Evolutionary conservation across 1,140 invertebrate genomes (phyloP).

Genomic region (Drosophila repleta): DNA sequence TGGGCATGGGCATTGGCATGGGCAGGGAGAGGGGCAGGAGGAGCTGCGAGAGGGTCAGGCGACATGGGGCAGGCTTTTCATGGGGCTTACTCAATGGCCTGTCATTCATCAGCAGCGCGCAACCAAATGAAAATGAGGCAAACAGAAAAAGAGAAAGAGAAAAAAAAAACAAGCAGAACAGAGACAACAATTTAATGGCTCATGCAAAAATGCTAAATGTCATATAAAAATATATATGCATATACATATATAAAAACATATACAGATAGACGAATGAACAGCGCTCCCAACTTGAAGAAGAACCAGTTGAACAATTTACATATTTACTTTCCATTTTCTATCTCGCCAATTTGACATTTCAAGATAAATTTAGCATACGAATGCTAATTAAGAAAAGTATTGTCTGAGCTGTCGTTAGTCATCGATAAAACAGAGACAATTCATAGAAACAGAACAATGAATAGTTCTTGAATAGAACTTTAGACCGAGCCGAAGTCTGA

Average conservation of each 20-base stretch:
- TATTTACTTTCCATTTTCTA: constrained; percentile 9
- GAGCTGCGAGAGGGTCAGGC: neutral
- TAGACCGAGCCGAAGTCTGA: neutral
- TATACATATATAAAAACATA: neutral
- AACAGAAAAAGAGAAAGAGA: constrained; percentile 37
- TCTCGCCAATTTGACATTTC: constrained; percentile 7
- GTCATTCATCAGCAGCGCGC: constrained; percentile 73
- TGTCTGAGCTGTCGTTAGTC: constrained; percentile 6
- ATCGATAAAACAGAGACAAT: constrained; percentile 8
- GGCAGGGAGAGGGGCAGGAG: neutral
- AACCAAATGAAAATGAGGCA: constrained; percentile 69
- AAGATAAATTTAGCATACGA: constrained; percentile 5
- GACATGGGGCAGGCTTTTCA: neutral
- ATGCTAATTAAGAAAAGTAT: constrained; percentile 26
- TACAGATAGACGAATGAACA: neutral
- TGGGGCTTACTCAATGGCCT: constrained; percentile 57
- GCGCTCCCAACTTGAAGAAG: neutral
- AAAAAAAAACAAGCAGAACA: constrained; percentile 39
- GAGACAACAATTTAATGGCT: constrained; percentile 65
- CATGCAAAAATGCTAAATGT: constrained; percentile 56
- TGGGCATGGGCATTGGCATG: neutral
- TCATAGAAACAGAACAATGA: neutral
- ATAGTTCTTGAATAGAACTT: neutral
- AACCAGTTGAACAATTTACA: neutral
- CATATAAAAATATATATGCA: constrained; percentile 21